phyloP scores from a whole-genome alignment of 2,888 invertebrate genomes.

The Morpho achilles region DNA sequence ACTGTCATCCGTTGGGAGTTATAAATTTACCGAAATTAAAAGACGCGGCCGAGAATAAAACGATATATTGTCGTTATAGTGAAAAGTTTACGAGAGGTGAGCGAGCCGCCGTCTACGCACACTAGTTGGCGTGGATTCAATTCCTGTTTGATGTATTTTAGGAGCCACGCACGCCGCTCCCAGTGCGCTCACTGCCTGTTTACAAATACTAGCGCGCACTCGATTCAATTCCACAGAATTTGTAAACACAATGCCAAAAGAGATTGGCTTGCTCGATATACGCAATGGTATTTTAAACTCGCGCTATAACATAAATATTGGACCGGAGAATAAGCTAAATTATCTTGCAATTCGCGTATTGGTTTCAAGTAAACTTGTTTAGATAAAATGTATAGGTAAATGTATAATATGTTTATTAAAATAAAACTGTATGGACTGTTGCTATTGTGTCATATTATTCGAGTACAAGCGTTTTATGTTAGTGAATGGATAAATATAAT shows the following conservation, averaged over 20 bases:
- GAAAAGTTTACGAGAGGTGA: constrained; percentile 65
- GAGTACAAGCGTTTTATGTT: no score
- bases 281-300: constrained; percentile 30
- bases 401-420: no score
- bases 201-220: constrained; percentile 73
- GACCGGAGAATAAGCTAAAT: not conserved
- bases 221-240: constrained; percentile 69
- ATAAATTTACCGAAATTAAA: constrained; percentile 59
- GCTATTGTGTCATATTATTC: no score
- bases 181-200: constrained; percentile 54
- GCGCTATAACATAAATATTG: constrained; percentile 11
- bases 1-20: constrained; percentile 32
- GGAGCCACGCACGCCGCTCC: constrained; percentile 61
- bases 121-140: constrained; percentile 73
- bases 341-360: not conserved
- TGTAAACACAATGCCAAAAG: constrained; percentile 68
- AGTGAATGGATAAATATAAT: no score
- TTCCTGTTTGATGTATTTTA: constrained; percentile 75
- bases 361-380: not conserved
- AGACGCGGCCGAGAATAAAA: constrained; percentile 62
- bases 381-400: no score
- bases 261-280: constrained; percentile 50
- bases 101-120: constrained; percentile 71
- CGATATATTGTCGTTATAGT: constrained; percentile 59
- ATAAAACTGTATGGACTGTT: no score